A percentile compares a stretch with the other conserved stretches of the same genome.
Evolutionary conservation across 2,888 invertebrate species (phyloP).

Genomic region (Torymus aiolomorphi): DNA sequence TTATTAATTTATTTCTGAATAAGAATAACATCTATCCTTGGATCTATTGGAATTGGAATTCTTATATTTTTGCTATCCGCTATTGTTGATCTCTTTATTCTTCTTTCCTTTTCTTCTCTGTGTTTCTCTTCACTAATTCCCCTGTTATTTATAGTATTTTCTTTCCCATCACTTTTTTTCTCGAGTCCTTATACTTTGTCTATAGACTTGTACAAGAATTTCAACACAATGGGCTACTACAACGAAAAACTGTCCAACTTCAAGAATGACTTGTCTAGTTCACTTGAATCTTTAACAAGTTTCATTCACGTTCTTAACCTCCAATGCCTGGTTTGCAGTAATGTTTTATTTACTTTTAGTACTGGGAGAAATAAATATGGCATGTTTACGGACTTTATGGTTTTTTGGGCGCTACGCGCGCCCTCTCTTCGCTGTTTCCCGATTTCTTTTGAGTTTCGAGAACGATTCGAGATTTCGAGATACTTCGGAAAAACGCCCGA

Average conservation of each 20-base stretch:
- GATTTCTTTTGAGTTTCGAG: too few species aligned
- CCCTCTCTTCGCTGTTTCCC: too few species aligned
- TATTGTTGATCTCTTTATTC: background rate
- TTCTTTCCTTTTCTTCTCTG: background rate
- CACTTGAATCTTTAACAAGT: conserved; percentile 45
- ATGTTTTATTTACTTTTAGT: conserved; percentile 28
- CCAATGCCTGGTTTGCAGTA: background rate
- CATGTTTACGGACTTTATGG: background rate
- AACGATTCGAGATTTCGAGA: too few species aligned
- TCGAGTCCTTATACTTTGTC: conserved; percentile 32
- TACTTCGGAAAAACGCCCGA: too few species aligned
- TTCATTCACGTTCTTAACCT: conserved; percentile 33
- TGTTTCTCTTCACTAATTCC: background rate
- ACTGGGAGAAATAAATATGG: conserved; percentile 16
- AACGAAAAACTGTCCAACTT: conserved; percentile 46
- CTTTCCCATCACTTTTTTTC: too few species aligned
- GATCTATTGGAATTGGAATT: too few species aligned
- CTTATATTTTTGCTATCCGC: too few species aligned
- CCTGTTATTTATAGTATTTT: conserved; percentile 14
- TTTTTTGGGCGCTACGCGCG: too few species aligned
- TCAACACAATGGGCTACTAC: conserved; percentile 25
- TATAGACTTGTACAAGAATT: conserved; percentile 47
- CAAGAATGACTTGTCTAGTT: conserved; percentile 44
- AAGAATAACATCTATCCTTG: too few species aligned
- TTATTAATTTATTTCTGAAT: too few species aligned